These are phyloP conservation scores for Callochromis pleurospilus DNA, from an alignment of 2,113 vertebrate genomes.

Conservation along the genomic window DNA sequence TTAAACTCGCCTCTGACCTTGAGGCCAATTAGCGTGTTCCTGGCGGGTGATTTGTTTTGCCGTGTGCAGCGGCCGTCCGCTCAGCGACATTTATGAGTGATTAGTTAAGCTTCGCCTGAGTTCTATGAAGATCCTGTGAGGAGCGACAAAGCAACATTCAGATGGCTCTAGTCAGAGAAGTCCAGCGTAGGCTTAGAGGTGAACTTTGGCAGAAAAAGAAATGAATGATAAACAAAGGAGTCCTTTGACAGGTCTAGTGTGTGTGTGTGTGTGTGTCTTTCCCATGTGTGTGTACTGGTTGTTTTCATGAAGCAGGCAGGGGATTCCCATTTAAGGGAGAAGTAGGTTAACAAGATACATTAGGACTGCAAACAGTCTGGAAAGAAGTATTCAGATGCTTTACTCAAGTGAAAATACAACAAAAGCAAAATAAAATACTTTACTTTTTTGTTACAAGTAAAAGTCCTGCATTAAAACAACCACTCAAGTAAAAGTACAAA, in stretches of 20 bases:
- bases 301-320: conserved; percentile 13
- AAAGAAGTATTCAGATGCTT: neutral
- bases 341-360: conserved; percentile 33
- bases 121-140: conserved; percentile 53
- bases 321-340: conserved; percentile 34
- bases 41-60: conserved; percentile 54
- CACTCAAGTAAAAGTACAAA: neutral
- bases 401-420: neutral
- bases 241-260: conserved; percentile 45
- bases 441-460: neutral
- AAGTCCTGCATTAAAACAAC: neutral
- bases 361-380: neutral
- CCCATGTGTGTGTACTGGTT: conserved; percentile 1
- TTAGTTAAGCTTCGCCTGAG: conserved; percentile 67
- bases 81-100: conserved; percentile 69
- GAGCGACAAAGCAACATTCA: conserved; percentile 65
- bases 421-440: neutral
- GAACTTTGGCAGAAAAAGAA: conserved; percentile 52
- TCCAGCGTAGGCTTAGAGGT: conserved; percentile 52
- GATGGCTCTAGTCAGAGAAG: conserved; percentile 32
- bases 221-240: conserved; percentile 56
- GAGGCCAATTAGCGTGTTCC: conserved; percentile 54
- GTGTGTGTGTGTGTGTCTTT: neutral
- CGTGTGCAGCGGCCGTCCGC: conserved; percentile 39
- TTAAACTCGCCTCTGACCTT: conserved; percentile 39